Conservation (phyloP, 2,888 invertebrate genomes). For the Odontothrips loti region DNA sequence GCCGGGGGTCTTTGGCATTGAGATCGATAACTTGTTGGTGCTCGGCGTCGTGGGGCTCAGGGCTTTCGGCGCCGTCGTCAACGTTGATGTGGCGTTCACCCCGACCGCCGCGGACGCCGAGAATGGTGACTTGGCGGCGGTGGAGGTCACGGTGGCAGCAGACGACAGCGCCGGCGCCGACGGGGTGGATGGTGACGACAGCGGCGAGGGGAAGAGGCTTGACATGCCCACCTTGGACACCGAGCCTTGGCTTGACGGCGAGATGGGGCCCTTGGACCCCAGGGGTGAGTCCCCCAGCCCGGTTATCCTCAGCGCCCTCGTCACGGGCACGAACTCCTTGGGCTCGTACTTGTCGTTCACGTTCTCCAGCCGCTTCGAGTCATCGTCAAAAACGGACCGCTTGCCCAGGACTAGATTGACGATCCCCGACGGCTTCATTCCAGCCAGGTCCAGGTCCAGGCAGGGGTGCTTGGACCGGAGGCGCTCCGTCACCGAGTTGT, state of each 20-base stretch:
- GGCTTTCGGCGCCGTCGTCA: conserved; percentile 34
- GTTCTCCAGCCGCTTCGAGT: conserved; percentile 85
- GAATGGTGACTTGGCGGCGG: conserved; percentile 39
- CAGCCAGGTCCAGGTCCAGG: conserved; percentile 72
- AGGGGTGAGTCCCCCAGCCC: conserved; percentile 32
- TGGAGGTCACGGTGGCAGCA: conserved; percentile 37
- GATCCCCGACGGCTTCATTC: conserved; percentile 88
- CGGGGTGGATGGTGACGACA: conserved; percentile 32
- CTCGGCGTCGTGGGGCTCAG: conserved; percentile 32
- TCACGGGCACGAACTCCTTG: conserved; percentile 50
- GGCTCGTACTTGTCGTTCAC: conserved; percentile 78
- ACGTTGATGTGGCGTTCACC: conserved; percentile 34
- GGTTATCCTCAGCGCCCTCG: conserved; percentile 35
- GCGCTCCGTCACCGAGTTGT: conserved; percentile 47
- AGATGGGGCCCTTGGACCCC: conserved; percentile 14
- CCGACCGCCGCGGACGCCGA: conserved; percentile 36
- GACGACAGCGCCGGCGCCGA: conserved; percentile 37
- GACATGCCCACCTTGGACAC: conserved; percentile 27
- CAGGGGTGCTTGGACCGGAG: conserved; percentile 66
- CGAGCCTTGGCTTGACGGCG: background rate
- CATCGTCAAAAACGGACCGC: conserved; percentile 93
- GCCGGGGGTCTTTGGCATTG: conserved; percentile 42
- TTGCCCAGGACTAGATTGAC: conserved; percentile 87
- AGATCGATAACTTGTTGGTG: conserved; percentile 32
- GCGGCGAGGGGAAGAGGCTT: conserved; percentile 1